Base-by-base conservation (phyloP, 2,797 vertebrate species). In the Pampus argenteus region DNA sequence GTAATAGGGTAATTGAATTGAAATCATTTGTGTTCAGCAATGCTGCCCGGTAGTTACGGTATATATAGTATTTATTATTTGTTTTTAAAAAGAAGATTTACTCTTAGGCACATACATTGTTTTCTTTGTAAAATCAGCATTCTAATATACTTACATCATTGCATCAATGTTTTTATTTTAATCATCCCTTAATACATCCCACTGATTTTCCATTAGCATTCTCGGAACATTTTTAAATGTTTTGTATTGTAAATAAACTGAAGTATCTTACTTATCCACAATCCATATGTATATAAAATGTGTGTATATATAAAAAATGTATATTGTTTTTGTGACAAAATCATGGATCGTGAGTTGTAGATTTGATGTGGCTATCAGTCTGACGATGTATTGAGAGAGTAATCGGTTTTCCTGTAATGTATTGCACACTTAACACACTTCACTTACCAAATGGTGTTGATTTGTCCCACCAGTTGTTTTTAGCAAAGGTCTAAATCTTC, bases 401-500 rank as follows among this genome's bases (percentile, higher is more conserved):
- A 74, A 74, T 38, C 9, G 14, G 9, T 42, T 47, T 51, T 13
- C 13, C 15, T 52, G n/a, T 58, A 25, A 40, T 60, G 34, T 50
- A 40, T 78, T 44, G 49, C 23, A 58, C 22, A 52, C 23, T 63
- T 20, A 7, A 66, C 57, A 71, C 50, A 63, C 45, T 74, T 61
- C 56, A 57, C 38, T 55, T 13, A 40, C 40, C 40, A 54, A 50
- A 60, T 42, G 13, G 61, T 4, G 3, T 62, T 8, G 1, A 42
- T 74, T 54, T 61, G n/a, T 65, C 38, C 67, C 54, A 56, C 23
- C 58, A 34, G 62, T 66, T 68, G 57, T 52, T 58, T 67, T 58
- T 3, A 64, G 6, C 45, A 60, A 56, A 26, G 22, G 31, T 50
- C 49, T 65, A 50, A 42, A 62, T 47, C 49, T 50, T 20, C 54